These are phyloP conservation scores for Trichoplusia ni DNA, from an alignment of 1,140 invertebrate species.

Conservation along the genomic window DNA sequence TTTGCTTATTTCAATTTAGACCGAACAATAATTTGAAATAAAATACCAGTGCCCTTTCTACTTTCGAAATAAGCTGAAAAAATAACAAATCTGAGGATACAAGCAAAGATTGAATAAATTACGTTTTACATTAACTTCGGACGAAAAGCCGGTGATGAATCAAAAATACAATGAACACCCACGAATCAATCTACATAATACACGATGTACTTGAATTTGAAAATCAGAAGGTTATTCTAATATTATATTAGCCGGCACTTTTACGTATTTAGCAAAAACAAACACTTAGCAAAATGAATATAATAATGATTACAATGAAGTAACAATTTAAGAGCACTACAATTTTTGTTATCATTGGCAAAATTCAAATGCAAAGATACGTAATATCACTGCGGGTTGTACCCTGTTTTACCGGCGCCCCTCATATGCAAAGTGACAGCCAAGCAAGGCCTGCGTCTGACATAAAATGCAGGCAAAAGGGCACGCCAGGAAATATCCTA, in stretches of 20 bases:
- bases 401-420: slow-evolving; percentile 29
- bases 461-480: slow-evolving; percentile 55
- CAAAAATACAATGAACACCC: slow-evolving; percentile 36
- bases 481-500: slow-evolving; percentile 27
- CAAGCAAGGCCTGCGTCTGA: slow-evolving; percentile 40
- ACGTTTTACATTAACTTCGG: slow-evolving; percentile 15
- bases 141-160: slow-evolving; percentile 12
- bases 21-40: too few species aligned
- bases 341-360: too few species aligned
- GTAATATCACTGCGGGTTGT: too few species aligned
- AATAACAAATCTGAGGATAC: slow-evolving; percentile 18
- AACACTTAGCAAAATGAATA: too few species aligned
- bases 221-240: slow-evolving; percentile 62
- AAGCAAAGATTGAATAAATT: slow-evolving; percentile 18
- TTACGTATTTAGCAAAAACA: too few species aligned
- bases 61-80: neutral
- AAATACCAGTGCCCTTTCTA: too few species aligned
- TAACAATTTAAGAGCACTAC: too few species aligned
- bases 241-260: too few species aligned
- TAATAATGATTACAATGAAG: too few species aligned
- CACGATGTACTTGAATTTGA: slow-evolving; percentile 56
- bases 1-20: too few species aligned
- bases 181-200: slow-evolving; percentile 59
- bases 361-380: too few species aligned
- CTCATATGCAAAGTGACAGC: slow-evolving; percentile 57